These are phyloP conservation scores for Daktulosphaira vitifoliae DNA, from an alignment of 1,140 invertebrate genomes.

Conservation along the genomic window DNA sequence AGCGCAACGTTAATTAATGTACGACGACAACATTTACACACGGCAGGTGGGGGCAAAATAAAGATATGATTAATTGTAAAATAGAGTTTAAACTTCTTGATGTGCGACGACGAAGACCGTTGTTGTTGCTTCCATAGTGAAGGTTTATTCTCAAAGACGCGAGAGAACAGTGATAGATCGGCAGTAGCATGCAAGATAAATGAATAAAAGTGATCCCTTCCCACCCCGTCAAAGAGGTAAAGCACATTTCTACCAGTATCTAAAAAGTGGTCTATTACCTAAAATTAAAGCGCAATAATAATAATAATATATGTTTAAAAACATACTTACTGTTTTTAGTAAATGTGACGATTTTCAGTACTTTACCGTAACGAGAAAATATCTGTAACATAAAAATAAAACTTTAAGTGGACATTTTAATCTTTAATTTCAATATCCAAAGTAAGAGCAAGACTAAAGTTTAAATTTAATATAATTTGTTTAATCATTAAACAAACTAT, in stretches of 20 bases:
- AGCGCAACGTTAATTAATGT: slow-evolving; percentile 28
- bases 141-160: slow-evolving; percentile 31
- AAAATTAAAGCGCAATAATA: too few species aligned
- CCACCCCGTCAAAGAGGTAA: neutral
- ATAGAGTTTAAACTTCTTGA: slow-evolving; percentile 21
- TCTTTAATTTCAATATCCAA: too few species aligned
- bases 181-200: slow-evolving; percentile 3
- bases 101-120: slow-evolving; percentile 7
- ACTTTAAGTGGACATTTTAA: too few species aligned
- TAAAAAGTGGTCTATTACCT: neutral
- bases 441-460: too few species aligned
- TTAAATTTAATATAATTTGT: too few species aligned
- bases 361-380: slow-evolving; percentile 95
- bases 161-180: slow-evolving; percentile 20
- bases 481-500: too few species aligned
- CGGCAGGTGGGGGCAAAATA: too few species aligned
- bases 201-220: neutral
- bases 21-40: slow-evolving; percentile 19
- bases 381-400: slow-evolving; percentile 61
- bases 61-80: slow-evolving; percentile 32
- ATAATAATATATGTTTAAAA: too few species aligned
- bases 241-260: too few species aligned
- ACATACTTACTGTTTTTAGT: slow-evolving; percentile 97
- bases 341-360: slow-evolving; percentile 98
- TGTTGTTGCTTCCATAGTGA: slow-evolving; percentile 26